Base-by-base conservation (phyloP, 2,113 vertebrate species). In the Coreoperca whiteheadi region DNA sequence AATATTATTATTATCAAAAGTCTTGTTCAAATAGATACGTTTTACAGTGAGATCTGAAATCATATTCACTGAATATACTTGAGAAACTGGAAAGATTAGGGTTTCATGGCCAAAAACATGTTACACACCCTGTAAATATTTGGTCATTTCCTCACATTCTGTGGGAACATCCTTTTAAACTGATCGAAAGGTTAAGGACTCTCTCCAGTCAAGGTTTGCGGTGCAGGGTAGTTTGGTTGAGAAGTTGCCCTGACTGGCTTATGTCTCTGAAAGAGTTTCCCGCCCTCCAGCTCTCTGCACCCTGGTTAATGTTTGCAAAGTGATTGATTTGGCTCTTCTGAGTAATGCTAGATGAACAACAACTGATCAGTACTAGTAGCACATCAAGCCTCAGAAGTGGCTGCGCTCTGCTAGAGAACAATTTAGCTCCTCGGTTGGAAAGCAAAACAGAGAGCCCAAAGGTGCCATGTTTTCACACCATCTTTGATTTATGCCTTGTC, bases 331-430 rank as follows among this genome's bases (percentile, higher is more conserved):
- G 81, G 61, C 68, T 89, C 75, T 68, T 86, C 65, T 64, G 65
- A 37, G 79, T 91, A 93, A 91, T 78, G 81, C 67, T 77, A 75
- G 75, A 87, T 82, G 91, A 94, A 95, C 89, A 93, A 90, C 87
- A 93, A 81, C 54, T 85, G 83, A 94, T 90, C 77, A 67, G 57
- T 46, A 37, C 64, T 61, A 81, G 89, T 83, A 81, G 85, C 87
- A 86, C 83, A 92, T 87, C 72, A 80, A 65, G 54, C 75, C 85
- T 77, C 43, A 74, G 71, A 79, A 64, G 79, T 30, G 39, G 51
- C 74, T 63, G 21, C 3, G 50, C 78, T 74, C 84, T 48, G 68
- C 57, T 4, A 28, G 74, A 77, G 84, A 86, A 87, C 89, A 87
- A 59, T 90, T 90, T 88, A 84, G 57, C 76, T 28, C 68, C 60